Conservation (phyloP, 2,797 vertebrate species). For the Oreochromis grahami region DNA sequence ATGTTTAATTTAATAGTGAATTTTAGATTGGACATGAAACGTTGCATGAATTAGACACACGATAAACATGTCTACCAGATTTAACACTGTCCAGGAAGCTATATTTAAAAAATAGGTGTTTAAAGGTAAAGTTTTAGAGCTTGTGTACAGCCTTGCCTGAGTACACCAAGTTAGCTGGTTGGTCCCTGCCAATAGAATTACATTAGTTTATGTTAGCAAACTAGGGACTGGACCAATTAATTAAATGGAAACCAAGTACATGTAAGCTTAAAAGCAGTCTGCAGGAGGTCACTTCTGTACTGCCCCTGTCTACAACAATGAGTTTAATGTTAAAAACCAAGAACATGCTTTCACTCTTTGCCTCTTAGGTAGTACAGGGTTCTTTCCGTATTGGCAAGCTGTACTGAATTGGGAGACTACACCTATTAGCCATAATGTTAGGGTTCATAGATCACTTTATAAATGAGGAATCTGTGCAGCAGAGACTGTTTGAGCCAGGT, state of each 20-base stretch:
- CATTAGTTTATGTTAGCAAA: too few relatives aligned
- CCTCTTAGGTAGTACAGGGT: not conserved
- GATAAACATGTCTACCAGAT: not conserved
- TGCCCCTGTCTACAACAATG: not conserved
- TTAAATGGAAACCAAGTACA: not conserved
- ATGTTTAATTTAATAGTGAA: not conserved
- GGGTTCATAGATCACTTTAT: not conserved
- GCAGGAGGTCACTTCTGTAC: not conserved
- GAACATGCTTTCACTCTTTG: not conserved
- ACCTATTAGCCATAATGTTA: not conserved
- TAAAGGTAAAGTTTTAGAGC: not conserved
- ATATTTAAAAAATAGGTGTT: not conserved
- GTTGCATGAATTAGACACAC: not conserved
- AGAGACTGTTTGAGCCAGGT: not conserved
- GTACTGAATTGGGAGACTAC: not conserved
- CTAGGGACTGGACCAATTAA: not conserved
- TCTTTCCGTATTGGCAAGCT: not conserved
- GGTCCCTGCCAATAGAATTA: too few relatives aligned
- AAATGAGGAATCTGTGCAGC: not conserved
- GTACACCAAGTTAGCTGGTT: too few relatives aligned
- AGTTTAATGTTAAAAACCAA: not conserved
- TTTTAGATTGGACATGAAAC: not conserved
- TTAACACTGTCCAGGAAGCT: not conserved
- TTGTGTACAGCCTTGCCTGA: not conserved
- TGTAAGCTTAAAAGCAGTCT: not conserved